Evolutionary conservation across 2,888 invertebrate genomes (phyloP).

Genomic region (Dromius quadrimaculatus): DNA sequence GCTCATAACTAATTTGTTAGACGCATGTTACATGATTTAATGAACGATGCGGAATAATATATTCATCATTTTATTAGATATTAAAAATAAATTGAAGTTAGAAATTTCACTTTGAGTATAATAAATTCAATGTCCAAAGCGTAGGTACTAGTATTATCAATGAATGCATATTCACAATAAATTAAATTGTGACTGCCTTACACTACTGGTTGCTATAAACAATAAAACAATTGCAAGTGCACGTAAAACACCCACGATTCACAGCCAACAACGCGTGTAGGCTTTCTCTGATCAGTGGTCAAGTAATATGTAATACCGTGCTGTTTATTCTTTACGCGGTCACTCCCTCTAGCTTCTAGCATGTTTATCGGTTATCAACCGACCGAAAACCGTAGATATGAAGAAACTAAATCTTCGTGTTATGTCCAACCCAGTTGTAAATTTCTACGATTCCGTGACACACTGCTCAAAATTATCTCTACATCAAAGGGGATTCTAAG

Average conservation of each 20-base stretch:
- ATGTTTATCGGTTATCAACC: conserved; percentile 49
- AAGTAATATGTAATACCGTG: conserved; percentile 19
- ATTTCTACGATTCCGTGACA: conserved; percentile 51
- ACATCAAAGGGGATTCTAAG: conserved; percentile 7
- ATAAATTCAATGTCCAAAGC: too few species aligned
- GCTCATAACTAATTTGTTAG: conserved; percentile 26
- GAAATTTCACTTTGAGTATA: too few species aligned
- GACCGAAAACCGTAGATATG: conserved; percentile 42
- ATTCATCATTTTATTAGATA: too few species aligned
- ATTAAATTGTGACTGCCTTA: conserved; percentile 16
- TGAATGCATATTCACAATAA: conserved; percentile 1
- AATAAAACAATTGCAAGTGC: conserved; percentile 19
- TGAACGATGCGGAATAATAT: neutral
- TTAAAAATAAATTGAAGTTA: too few species aligned
- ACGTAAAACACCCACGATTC: conserved; percentile 27
- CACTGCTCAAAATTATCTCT: conserved; percentile 43
- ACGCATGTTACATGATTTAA: conserved; percentile 7
- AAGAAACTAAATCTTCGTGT: conserved; percentile 51
- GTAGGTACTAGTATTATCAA: neutral
- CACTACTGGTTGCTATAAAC: conserved; percentile 18
- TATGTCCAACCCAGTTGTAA: conserved; percentile 48
- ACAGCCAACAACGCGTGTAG: conserved; percentile 8
- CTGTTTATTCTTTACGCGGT: conserved; percentile 20
- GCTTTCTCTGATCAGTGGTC: neutral
- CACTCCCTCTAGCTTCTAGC: conserved; percentile 49